Conservation (phyloP, 2,797 vertebrate genomes). For the Tragopan temminckii region DNA sequence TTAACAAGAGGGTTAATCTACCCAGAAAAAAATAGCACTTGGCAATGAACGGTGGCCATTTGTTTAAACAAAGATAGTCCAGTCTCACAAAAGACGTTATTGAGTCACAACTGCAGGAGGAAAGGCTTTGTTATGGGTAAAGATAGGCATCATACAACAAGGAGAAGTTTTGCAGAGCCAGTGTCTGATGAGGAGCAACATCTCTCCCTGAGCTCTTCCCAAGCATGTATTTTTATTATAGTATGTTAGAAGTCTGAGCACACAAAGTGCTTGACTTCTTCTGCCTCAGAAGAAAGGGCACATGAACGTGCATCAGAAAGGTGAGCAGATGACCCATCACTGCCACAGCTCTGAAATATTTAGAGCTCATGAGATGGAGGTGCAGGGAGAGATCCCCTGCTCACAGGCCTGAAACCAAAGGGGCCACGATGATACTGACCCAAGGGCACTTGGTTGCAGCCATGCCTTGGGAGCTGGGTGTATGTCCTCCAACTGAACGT, state of each 20-base stretch:
- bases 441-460: background rate
- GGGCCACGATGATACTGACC: background rate
- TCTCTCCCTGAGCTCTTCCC: background rate
- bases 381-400: background rate
- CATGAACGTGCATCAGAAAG: background rate
- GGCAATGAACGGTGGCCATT: background rate
- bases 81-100: background rate
- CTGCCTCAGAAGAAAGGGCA: background rate
- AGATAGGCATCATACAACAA: background rate
- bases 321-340: background rate
- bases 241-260: background rate
- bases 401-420: background rate
- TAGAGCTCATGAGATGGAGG: background rate
- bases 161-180: background rate
- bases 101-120: background rate
- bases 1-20: conserved; percentile 26
- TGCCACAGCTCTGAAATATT: background rate
- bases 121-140: background rate
- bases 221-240: background rate
- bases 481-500: background rate
- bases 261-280: background rate
- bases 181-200: background rate
- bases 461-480: background rate
- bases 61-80: background rate
- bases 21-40: background rate